Conservation (phyloP, 2,797 vertebrate genomes). For the Selene dorsalis region DNA sequence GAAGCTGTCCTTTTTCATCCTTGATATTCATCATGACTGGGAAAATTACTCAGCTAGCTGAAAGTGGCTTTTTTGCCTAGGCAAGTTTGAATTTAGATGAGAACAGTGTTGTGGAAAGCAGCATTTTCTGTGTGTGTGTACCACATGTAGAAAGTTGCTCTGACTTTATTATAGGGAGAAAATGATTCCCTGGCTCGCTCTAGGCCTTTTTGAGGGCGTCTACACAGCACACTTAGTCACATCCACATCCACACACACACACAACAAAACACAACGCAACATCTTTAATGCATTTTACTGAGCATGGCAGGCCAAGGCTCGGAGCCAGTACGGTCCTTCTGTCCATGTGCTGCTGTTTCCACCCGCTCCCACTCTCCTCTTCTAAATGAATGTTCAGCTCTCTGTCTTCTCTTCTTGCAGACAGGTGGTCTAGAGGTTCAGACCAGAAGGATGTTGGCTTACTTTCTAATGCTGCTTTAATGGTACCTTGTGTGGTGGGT, state of each 20-base stretch:
- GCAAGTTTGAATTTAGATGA: slow-evolving; percentile 33
- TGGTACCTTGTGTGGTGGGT: slow-evolving; percentile 63
- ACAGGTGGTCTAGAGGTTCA: slow-evolving; percentile 73
- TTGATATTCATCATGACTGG: slow-evolving; percentile 35
- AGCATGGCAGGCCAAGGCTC: slow-evolving; percentile 32
- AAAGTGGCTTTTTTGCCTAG: slow-evolving; percentile 18
- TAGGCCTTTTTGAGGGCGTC: slow-evolving; percentile 40
- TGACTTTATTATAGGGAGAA: slow-evolving; percentile 55
- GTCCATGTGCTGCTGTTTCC: slow-evolving; percentile 47
- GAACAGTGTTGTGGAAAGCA: slow-evolving; percentile 29
- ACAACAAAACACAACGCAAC: slow-evolving; percentile 41
- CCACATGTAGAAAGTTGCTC: slow-evolving; percentile 39
- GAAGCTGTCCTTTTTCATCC: slow-evolving; percentile 17
- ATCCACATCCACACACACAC: slow-evolving; percentile 17
- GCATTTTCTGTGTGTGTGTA: slow-evolving; percentile 11
- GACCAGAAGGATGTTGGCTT: slow-evolving; percentile 73
- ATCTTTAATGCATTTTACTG: slow-evolving; percentile 64
- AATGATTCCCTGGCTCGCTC: slow-evolving; percentile 44
- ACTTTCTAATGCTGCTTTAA: slow-evolving; percentile 76
- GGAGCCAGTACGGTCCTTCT: slow-evolving; percentile 43
- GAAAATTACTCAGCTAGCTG: slow-evolving; percentile 16
- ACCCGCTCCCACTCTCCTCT: slow-evolving; percentile 23
- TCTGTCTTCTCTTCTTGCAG: slow-evolving; percentile 65
- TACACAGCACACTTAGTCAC: slow-evolving; percentile 31
- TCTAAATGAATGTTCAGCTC: slow-evolving; percentile 53